Base-by-base conservation (phyloP, 2,797 vertebrate species). In the Paedocypris micromegethes region DNA sequence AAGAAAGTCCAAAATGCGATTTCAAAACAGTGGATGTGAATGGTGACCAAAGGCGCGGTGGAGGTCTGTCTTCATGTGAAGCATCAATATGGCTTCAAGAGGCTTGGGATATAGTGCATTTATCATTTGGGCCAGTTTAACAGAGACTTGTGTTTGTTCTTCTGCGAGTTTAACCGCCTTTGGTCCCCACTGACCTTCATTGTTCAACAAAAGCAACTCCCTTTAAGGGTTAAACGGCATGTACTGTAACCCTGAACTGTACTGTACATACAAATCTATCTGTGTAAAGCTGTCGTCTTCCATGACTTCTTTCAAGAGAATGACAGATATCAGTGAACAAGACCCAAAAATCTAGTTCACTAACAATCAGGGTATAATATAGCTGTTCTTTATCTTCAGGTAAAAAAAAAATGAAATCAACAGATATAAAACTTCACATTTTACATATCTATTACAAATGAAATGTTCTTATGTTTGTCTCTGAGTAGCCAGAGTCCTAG, bases 361-460 rank as follows among this genome's bases (percentile, higher is more conserved):
- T 79, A 89, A 88, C 92, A 91, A 90, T 46, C 84, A 80, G 86
- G 86, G 90, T 89, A 86, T 85, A 85, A 88, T 79, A 77, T 73
- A 86, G 74, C 75, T 68, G 59, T 76, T 73, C 63, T 78, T 78
- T 78, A 79, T 81, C 84, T 81, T 83, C 46, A 75, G 23, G 53
- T 53, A 63, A 77, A 85, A 86, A 66, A 70, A 74, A 72, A 68
- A 62, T 40, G 69, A 74, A 5, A 68, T 68, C 70, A 53, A 83
- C 64, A 52, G 66, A 64, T 79, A 85, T 82, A 84, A 92, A 90
- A 89, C 89, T 96, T 97, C 94, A 98, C 94, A 97, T 96, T 97
- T 87, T 93, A 93, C 90, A 91, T 88, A 89, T 92, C 89, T 79
- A 87, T 91, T 92, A 92, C 89, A 93, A 94, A 93, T 92, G 90